Conservation (phyloP, 2,113 vertebrate genomes). For the Cranoglanis bouderius region DNA sequence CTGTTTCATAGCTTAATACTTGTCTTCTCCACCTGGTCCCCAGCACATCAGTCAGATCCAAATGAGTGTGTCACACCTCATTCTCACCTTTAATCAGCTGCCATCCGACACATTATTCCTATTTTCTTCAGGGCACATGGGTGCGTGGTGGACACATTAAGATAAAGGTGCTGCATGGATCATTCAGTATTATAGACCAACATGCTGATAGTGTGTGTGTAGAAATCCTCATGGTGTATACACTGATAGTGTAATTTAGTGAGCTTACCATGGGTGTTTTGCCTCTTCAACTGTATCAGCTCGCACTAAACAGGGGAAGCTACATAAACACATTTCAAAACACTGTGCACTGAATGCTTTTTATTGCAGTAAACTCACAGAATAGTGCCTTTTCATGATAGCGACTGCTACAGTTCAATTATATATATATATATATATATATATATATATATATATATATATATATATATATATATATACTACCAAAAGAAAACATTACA, state of each 20-base stretch:
- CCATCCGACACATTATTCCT: constrained; percentile 23
- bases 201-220: not conserved
- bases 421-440: constrained; percentile 52
- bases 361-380: constrained; percentile 72
- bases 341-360: constrained; percentile 61
- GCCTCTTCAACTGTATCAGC: not conserved
- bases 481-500: constrained; percentile 62
- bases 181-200: not conserved
- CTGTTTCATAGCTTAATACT: constrained; percentile 37
- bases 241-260: not conserved
- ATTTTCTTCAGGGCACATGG: not conserved
- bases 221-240: not conserved
- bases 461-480: constrained; percentile 54
- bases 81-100: constrained; percentile 18
- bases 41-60: constrained; percentile 30
- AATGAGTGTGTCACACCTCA: constrained; percentile 31
- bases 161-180: constrained; percentile 5
- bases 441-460: constrained; percentile 56
- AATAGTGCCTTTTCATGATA: constrained; percentile 69
- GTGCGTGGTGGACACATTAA: constrained; percentile 16
- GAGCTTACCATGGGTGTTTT: not conserved
- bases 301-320: not conserved
- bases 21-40: not conserved
- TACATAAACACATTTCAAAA: constrained; percentile 53
- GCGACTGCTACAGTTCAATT: constrained; percentile 66